phyloP scores from a whole-genome alignment of 2,113 vertebrate genomes.

The Pomatorhinus ruficollis region DNA sequence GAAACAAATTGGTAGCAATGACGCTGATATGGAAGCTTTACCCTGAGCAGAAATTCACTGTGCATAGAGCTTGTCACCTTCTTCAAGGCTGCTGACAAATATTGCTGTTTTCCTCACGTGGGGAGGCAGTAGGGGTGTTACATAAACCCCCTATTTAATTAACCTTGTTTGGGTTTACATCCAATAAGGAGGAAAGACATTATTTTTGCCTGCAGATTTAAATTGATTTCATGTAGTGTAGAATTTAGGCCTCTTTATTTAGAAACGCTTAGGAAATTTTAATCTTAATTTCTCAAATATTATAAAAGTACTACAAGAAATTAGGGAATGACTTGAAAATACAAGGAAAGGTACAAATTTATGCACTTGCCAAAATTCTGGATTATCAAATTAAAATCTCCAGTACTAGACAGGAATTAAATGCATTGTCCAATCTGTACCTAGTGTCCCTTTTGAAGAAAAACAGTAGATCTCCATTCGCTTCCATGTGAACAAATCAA shows the following conservation, averaged over 20 bases:
- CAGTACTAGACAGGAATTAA: not conserved
- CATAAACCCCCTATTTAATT: not conserved
- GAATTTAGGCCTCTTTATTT: not conserved
- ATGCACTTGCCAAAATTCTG: not conserved
- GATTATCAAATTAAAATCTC: not conserved
- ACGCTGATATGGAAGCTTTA: not conserved
- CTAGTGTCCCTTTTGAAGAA: not conserved
- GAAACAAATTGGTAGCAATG: not conserved
- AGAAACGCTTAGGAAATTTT: not conserved
- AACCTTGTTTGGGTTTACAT: not conserved
- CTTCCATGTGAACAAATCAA: not conserved
- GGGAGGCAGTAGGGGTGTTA: not conserved
- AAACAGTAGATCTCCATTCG: not conserved
- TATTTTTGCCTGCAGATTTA: not conserved
- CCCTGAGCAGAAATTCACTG: not conserved
- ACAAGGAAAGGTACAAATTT: not conserved
- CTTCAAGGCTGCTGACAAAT: not conserved
- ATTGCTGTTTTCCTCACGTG: not conserved
- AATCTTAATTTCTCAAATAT: not conserved
- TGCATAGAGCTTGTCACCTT: rapidly evolving
- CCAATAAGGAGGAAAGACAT: not conserved
- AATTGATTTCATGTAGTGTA: not conserved
- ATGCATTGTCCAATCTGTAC: not conserved
- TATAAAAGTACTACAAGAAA: not conserved
- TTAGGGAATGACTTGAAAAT: not conserved